Evolutionary conservation across 1,140 invertebrate genomes (phyloP).

Genomic region (Drosophila baimaii): DNA sequence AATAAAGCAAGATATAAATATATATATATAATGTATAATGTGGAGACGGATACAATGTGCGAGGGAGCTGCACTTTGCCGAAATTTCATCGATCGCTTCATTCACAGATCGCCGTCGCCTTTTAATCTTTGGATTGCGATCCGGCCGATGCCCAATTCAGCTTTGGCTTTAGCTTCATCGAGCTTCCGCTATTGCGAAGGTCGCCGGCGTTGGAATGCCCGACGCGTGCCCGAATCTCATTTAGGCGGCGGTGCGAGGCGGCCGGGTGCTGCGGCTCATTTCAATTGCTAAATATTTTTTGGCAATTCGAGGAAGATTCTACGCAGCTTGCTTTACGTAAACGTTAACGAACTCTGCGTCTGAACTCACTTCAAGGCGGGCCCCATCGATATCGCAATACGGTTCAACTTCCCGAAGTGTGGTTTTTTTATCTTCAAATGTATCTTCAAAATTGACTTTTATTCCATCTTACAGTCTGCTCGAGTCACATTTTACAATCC

Average conservation of each 20-base stretch:
- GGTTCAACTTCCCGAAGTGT: background rate
- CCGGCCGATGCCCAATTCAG: slow-evolving; percentile 47
- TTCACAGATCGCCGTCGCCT: slow-evolving; percentile 52
- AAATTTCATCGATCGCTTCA: slow-evolving; percentile 52
- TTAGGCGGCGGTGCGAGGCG: slow-evolving; percentile 19
- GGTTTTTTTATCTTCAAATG: background rate
- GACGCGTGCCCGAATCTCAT: slow-evolving; percentile 58
- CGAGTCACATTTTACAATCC: background rate
- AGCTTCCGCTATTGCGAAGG: slow-evolving; percentile 73
- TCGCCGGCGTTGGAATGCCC: slow-evolving; percentile 57
- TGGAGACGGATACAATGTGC: background rate
- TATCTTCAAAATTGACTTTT: background rate
- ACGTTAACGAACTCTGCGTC: slow-evolving; percentile 21
- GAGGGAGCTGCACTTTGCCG: slow-evolving; percentile 38
- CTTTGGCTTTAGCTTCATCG: slow-evolving; percentile 9
- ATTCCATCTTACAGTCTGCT: background rate
- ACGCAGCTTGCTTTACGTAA: slow-evolving; percentile 38
- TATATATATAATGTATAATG: background rate
- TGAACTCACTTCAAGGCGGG: slow-evolving; percentile 39
- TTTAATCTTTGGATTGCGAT: slow-evolving; percentile 43
- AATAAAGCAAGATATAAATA: slow-evolving; percentile 1
- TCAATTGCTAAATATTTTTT: slow-evolving; percentile 53
- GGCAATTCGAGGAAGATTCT: slow-evolving; percentile 42
- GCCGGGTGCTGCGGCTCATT: slow-evolving; percentile 24
- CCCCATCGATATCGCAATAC: slow-evolving; percentile 11